Evolutionary conservation across 2,888 invertebrate species (phyloP).

Genomic region (Drosophila villosipedis): DNA sequence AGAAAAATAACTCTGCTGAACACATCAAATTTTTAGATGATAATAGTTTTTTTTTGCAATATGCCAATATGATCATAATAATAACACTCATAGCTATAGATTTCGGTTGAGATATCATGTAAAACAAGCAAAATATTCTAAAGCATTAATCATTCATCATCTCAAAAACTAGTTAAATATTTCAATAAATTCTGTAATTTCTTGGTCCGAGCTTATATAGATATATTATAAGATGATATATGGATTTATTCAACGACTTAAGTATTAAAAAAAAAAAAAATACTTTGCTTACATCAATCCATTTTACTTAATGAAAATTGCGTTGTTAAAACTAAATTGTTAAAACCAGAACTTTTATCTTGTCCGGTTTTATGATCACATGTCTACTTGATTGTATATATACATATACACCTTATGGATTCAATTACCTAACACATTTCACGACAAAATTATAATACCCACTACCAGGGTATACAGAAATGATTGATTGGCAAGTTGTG

Average conservation of each 20-base stretch:
- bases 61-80: not conserved
- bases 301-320: not conserved
- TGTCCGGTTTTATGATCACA: not conserved
- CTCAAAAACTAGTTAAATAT: not conserved
- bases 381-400: not conserved
- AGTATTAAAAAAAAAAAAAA: not conserved
- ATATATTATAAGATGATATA: not conserved
- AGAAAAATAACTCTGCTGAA: not conserved
- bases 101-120: not conserved
- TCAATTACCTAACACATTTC: not conserved
- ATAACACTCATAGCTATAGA: not conserved
- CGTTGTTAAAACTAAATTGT: not conserved
- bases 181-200: not conserved
- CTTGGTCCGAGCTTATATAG: not conserved
- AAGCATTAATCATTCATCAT: not conserved
- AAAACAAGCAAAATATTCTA: not conserved
- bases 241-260: not conserved
- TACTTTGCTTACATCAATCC: not conserved
- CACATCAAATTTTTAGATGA: not conserved
- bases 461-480: constrained; percentile 4
- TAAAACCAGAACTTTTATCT: not conserved
- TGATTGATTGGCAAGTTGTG: constrained; percentile 67
- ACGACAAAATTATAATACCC: not conserved
- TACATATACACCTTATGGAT: not conserved
- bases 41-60: not conserved